Base-by-base conservation (phyloP, 2,888 invertebrate species). In the Brassicogethes aeneus region DNA sequence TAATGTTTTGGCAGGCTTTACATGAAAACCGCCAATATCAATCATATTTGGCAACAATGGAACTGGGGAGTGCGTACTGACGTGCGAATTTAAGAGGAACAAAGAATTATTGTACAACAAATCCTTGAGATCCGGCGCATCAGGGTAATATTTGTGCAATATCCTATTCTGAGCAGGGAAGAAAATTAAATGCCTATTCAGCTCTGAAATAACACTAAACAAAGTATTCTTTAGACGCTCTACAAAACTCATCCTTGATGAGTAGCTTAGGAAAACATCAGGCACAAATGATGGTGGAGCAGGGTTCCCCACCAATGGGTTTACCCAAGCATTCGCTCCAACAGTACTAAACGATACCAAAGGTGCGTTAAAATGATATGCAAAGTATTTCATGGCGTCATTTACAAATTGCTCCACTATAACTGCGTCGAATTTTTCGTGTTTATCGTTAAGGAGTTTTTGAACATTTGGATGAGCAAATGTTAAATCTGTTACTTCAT, bases 11-110 rank as follows among this genome's bases (percentile, higher is more conserved):
- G 59, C 48, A 2, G 56, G 46, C 39, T 47, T 44, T 2, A 64
- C 47, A 39, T 79, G 78, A 36, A 71, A 56, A 16, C 78, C 78
- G 13, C 77, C 78, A 36, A 79, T 68, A 52, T 77, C 74, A 2
- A 77, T 62, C 43, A 75, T 65, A 53, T 74, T 76, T 0, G 77
- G 77, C 5, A 75, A 65, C 15, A 71, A 65, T 0, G 79, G 76
- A 3, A 65, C 59, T 1, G 75, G 66, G 2, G 63, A 52, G 40
- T 72, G 70, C 36, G 72, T 68, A 55, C 73, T 74, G 34, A 70
- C 70, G 54, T 78, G 77, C 1, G 63, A 57, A 32, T 60, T 57
- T 3, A 60, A 16, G 1, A 65, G 43, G 15, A 64, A 47, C 35
- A 65, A 36, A 2, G 61, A 61, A 10, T 50, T 48, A 29, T 62